Conservation (phyloP, 2,797 vertebrate genomes). For the Takifugu ocellatus region DNA sequence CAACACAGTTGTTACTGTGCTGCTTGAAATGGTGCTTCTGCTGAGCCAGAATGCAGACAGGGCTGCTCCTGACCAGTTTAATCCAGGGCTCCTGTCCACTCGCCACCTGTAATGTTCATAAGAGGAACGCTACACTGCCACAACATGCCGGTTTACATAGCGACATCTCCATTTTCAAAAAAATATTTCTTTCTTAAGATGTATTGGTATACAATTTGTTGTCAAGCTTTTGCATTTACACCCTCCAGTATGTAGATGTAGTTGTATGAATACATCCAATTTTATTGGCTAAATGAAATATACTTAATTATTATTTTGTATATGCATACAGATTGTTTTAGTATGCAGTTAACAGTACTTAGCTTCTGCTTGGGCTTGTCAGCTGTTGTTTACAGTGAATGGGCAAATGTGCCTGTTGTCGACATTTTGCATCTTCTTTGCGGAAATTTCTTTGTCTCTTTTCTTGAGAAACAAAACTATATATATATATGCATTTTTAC, state of each 20-base stretch:
- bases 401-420: constrained; percentile 30
- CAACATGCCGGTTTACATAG: constrained; percentile 18
- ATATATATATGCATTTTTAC: constrained; percentile 42
- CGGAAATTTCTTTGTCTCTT: constrained; percentile 20
- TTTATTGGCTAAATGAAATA: not conserved
- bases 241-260: constrained; percentile 1
- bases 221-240: constrained; percentile 32
- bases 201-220: constrained; percentile 17
- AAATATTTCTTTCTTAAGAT: constrained; percentile 2
- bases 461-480: constrained; percentile 28
- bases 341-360: constrained; percentile 12
- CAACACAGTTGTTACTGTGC: constrained; percentile 32
- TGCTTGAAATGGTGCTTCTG: constrained; percentile 43
- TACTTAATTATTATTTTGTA: constrained; percentile 26
- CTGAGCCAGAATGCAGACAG: constrained; percentile 28
- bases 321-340: constrained; percentile 16
- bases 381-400: constrained; percentile 63
- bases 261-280: constrained; percentile 9
- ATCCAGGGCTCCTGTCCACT: constrained; percentile 15
- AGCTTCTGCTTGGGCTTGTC: constrained; percentile 27
- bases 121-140: constrained; percentile 15
- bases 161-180: constrained; percentile 13
- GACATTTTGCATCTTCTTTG: constrained; percentile 28
- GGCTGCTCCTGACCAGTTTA: constrained; percentile 20
- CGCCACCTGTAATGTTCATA: constrained; percentile 5